Conservation (phyloP, 2,888 invertebrate species). For the Pseudococcus longispinus region DNA sequence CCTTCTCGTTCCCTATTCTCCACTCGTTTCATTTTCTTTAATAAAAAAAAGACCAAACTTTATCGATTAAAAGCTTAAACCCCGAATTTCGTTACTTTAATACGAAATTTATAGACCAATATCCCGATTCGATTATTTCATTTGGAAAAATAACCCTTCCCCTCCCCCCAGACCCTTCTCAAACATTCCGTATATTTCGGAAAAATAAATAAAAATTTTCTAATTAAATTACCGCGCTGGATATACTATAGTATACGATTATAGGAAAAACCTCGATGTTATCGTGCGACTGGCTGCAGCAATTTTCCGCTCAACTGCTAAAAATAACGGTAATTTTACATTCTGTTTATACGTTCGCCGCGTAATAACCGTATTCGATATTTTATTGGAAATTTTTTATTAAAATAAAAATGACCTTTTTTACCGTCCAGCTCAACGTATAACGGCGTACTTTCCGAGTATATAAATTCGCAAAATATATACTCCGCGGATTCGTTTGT, state of each 20-base stretch:
- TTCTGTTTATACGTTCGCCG: conserved; percentile 22
- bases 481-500: background rate
- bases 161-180: background rate
- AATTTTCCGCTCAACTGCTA: conserved; percentile 17
- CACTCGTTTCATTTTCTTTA: background rate
- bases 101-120: background rate
- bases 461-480: conserved; percentile 20
- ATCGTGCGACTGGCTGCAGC: background rate
- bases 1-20: background rate
- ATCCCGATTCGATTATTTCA: background rate
- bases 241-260: no score
- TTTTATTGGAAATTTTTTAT: conserved; percentile 37
- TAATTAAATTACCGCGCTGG: background rate
- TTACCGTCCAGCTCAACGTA: conserved; percentile 21
- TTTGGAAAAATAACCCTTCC: background rate
- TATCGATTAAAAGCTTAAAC: background rate
- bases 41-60: background rate
- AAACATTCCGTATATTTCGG: background rate
- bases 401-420: conserved; percentile 37
- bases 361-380: conserved; percentile 19
- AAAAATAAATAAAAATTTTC: conserved; percentile 8
- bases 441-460: conserved; percentile 8
- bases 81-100: background rate
- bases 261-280: background rate
- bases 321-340: conserved; percentile 18